Evolutionary conservation across 2,113 vertebrate genomes (phyloP).

Genomic region (Pseudorasbora parva): DNA sequence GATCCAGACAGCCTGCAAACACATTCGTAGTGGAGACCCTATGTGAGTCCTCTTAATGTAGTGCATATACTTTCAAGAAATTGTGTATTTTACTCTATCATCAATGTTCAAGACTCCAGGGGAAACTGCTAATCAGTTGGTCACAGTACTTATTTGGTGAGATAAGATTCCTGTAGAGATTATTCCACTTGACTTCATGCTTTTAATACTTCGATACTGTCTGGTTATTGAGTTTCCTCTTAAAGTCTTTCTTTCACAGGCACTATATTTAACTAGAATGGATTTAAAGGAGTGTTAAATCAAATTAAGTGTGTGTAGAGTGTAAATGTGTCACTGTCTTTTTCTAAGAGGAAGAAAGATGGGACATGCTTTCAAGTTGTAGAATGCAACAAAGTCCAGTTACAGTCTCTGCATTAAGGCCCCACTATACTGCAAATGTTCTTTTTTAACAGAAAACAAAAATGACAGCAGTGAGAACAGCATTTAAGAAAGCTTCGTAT

Average conservation of each 20-base stretch:
- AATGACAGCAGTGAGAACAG: no score
- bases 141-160: not conserved
- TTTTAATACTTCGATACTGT: not conserved
- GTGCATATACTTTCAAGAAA: not conserved
- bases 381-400: not conserved
- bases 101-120: not conserved
- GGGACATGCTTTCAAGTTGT: not conserved
- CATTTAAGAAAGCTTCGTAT: no score
- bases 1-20: conserved; percentile 91
- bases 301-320: not conserved
- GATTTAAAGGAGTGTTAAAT: not conserved
- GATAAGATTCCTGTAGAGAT: conserved; percentile 2
- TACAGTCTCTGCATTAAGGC: not conserved
- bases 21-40: conserved; percentile 87
- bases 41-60: conserved; percentile 77
- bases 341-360: conserved; percentile 4
- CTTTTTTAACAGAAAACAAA: no score
- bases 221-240: not conserved
- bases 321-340: not conserved
- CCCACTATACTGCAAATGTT: no score
- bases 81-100: not conserved
- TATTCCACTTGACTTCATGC: conserved; percentile 1
- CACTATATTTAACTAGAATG: not conserved
- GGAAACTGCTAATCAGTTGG: not conserved
- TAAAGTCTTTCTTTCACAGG: not conserved